Conservation (phyloP, 2,113 vertebrate genomes). For the Tachysurus fulvidraco region DNA sequence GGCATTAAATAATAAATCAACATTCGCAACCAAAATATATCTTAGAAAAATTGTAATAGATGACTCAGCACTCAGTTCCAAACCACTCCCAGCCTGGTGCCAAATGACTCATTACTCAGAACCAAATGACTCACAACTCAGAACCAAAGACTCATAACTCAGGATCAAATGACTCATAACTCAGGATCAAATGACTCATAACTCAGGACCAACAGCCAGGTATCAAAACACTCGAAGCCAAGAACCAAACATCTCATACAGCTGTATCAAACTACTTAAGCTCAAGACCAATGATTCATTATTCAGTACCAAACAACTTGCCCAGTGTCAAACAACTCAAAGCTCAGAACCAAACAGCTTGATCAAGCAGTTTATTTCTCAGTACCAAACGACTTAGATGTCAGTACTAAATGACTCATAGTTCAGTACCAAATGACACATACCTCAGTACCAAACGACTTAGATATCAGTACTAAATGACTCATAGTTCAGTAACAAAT, state of each 20-base stretch:
- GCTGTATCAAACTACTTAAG: not conserved
- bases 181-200: not conserved
- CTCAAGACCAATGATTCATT: too few relatives aligned
- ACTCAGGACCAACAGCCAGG: not conserved
- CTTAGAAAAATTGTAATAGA: not conserved
- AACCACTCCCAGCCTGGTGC: not conserved
- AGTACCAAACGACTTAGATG: too few relatives aligned
- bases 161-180: not conserved
- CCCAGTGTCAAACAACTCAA: not conserved
- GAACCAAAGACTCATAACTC: not conserved
- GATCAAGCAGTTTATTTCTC: not conserved
- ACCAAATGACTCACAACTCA: not conserved
- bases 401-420: not conserved
- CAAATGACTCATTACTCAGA: not conserved
- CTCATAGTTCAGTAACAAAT: not conserved
- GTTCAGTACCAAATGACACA: not conserved
- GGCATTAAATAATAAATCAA: constrained; percentile 2
- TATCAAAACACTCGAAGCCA: not conserved
- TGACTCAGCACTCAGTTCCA: not conserved
- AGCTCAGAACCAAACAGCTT: not conserved
- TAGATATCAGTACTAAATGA: not conserved
- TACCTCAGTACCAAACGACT: not conserved
- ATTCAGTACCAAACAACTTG: not conserved
- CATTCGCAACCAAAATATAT: not conserved
- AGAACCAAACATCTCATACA: not conserved